Evolutionary conservation across 2,888 invertebrate genomes (phyloP).

Genomic region (Pachycephus smyrnensis): DNA sequence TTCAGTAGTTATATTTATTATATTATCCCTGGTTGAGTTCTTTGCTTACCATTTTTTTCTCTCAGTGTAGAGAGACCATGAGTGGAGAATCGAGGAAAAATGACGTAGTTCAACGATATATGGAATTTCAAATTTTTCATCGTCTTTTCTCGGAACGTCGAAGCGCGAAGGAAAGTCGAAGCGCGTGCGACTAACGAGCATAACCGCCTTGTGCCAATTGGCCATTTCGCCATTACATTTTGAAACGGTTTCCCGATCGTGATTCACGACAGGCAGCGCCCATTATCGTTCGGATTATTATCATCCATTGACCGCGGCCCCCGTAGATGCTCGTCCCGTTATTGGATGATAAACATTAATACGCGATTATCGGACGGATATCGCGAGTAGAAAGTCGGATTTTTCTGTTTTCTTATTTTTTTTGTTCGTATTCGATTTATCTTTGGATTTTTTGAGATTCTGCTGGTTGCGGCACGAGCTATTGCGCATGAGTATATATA

Average conservation of each 20-base stretch:
- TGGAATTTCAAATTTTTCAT: background rate
- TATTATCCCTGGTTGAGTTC: too few species aligned
- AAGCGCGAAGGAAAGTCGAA: background rate
- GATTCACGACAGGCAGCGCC: constrained; percentile 44
- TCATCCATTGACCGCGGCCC: background rate
- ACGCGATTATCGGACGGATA: constrained; percentile 16
- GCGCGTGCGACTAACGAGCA: constrained; percentile 42
- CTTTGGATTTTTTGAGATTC: background rate
- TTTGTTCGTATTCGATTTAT: background rate
- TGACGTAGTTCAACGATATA: too few species aligned
- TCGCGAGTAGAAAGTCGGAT: background rate
- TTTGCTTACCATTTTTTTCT: too few species aligned
- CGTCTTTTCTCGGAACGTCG: background rate
- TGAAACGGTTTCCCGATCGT: constrained; percentile 48
- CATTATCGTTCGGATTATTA: background rate
- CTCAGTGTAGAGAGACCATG: too few species aligned
- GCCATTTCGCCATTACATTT: constrained; percentile 45
- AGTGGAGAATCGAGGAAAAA: too few species aligned
- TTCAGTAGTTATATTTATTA: too few species aligned
- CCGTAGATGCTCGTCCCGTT: background rate
- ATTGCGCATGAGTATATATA: background rate
- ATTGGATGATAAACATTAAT: constrained; percentile 16
- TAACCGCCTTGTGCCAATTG: constrained; percentile 55
- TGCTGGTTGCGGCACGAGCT: background rate
- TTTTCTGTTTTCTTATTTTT: background rate